Percentiles rank a stretch among this genome's conserved stretches.
These are phyloP conservation scores for Ochotona princeps DNA, from an alignment of 2,113 vertebrate genomes.

Conservation along the genomic window DNA sequence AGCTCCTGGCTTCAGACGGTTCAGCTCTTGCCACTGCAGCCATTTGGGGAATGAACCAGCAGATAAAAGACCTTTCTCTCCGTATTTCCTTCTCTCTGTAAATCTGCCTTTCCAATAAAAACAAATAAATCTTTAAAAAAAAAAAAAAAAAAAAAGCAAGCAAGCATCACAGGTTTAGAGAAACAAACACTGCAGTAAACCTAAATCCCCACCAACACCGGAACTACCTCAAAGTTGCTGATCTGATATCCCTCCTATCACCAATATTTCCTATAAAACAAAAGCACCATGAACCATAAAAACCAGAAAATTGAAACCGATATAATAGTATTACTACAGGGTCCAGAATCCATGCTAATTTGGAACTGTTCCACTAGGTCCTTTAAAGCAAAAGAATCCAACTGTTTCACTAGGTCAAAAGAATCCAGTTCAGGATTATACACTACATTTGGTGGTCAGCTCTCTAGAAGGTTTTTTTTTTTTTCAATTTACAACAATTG, in stretches of 20 bases:
- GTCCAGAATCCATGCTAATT: neutral
- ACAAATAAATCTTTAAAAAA: no score
- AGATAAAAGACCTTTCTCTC: no score
- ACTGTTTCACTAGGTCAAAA: neutral
- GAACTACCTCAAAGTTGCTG: neutral
- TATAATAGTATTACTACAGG: neutral
- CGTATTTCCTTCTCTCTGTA: no score
- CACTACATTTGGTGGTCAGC: neutral
- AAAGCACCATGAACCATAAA: neutral
- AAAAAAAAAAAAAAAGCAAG: no score
- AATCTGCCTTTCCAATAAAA: no score
- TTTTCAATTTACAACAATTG: neutral
- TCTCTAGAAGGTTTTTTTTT: neutral
- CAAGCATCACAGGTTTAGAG: neutral
- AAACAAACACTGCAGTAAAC: neutral
- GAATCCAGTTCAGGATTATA: neutral
- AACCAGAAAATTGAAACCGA: conserved; percentile 30
- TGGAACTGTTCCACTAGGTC: neutral
- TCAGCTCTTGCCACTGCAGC: no score
- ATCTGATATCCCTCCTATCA: neutral
- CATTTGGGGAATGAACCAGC: no score
- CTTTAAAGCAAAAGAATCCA: neutral
- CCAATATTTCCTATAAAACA: conserved; percentile 29
- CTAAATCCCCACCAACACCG: neutral
- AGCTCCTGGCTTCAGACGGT: no score